Percentiles rank a stretch among this genome's conserved stretches.
These are phyloP conservation scores for Cryptotermes secundus DNA, from an alignment of 1,140 invertebrate genomes.

Conservation along the genomic window DNA sequence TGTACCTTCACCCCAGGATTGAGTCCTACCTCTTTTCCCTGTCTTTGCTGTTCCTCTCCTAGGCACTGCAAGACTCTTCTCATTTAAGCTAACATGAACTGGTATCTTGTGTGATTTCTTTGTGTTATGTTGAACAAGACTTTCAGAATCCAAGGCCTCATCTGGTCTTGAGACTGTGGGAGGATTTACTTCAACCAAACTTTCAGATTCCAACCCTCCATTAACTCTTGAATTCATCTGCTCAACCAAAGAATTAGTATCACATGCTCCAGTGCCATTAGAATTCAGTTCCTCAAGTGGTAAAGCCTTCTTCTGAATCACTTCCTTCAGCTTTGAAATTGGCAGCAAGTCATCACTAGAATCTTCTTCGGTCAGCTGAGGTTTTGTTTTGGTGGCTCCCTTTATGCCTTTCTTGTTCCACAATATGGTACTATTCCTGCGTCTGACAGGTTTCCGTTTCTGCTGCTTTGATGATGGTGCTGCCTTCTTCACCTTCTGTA, in stretches of 20 bases:
- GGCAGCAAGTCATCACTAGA: neutral
- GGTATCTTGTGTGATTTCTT: neutral
- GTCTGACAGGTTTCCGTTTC: neutral
- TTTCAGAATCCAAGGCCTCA: neutral
- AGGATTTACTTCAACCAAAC: neutral
- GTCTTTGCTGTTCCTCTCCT: too few relatives aligned
- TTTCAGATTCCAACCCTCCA: neutral
- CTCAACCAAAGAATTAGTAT: neutral
- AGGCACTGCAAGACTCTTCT: neutral
- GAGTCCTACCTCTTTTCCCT: neutral
- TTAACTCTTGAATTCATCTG: neutral
- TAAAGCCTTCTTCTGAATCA: neutral
- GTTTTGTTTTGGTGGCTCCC: neutral
- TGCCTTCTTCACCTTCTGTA: neutral
- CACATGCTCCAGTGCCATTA: neutral
- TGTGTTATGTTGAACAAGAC: neutral
- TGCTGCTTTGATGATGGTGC: neutral
- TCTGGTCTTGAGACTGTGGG: neutral
- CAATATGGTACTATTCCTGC: neutral
- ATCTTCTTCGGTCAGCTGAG: neutral
- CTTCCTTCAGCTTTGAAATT: conserved; percentile 7
- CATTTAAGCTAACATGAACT: neutral
- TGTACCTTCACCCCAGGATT: neutral
- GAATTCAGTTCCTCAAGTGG: neutral
- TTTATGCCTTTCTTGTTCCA: neutral